Evolutionary conservation across 2,888 invertebrate species (phyloP), one percentile per base, ranked within the genome.

Genomic region (Orthosia gothica): DNA sequence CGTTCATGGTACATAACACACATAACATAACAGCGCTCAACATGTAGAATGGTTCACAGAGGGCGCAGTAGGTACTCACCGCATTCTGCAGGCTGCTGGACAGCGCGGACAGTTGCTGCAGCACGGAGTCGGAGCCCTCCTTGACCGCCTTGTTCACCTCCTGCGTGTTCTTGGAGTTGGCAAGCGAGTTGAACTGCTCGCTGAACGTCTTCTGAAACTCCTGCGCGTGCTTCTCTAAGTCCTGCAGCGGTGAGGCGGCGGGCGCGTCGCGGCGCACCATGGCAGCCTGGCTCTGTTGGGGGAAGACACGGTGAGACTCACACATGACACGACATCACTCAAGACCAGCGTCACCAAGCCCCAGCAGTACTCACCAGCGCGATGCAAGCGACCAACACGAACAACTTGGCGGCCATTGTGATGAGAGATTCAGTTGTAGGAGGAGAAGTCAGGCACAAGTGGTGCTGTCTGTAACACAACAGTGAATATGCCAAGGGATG

Each of bases 101-200:
- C 50, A 95, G 76, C 2, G 90, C 55, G 15, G 91, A 90, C 40
- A 96, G 71, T 85, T 95, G 93, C 80, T 93, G 82, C 73, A 94
- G 81, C 75, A 96, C 88, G 71, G 92, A 76, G 80, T 95, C 93
- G 69, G 94, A 88, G 84, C 95, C 91, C 0, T 95, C 94, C 90
- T 94, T 94, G 54, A 96, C 61, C 26, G 93, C 92, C 88, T 94
- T 94, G 90, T 92, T 92, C 45, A 93, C 54, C 26, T 94, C 92
- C 88, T 95, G 89, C 45, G 94, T 90, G 91, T 93, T 93, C 91
- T 95, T 93, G 73, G 95, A 94, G 91, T 89, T 92, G 85, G 85
- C 77, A 73, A 96, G 70, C 11, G 92, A 65, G 84, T 90, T 91
- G 65, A 94, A 68, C 83, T 93, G 92, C 74, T 95, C 94, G 40